These are phyloP conservation scores for Clivina fossor DNA, from an alignment of 2,888 invertebrate species.

Conservation along the genomic window DNA sequence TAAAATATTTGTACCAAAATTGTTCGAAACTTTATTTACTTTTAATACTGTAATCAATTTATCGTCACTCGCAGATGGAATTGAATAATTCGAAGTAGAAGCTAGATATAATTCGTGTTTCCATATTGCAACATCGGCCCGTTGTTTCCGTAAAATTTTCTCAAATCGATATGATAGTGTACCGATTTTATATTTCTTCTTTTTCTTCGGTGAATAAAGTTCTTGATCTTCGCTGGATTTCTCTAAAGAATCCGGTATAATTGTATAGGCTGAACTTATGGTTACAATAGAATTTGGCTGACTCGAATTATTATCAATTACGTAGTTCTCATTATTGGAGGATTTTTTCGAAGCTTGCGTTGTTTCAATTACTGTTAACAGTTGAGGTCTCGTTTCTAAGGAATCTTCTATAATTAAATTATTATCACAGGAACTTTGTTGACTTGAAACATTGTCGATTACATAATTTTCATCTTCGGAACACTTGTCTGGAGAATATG, in stretches of 20 bases:
- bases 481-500: too few species aligned
- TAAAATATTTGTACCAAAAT: constrained; percentile 44
- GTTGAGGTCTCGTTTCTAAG: too few species aligned
- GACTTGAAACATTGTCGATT: constrained; percentile 11
- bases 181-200: constrained; percentile 54
- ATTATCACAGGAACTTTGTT: constrained; percentile 14
- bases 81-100: constrained; percentile 52
- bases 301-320: constrained; percentile 7
- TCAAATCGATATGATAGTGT: constrained; percentile 55
- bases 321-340: constrained; percentile 6
- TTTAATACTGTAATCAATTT: constrained; percentile 38
- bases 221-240: constrained; percentile 32
- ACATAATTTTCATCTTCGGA: constrained; percentile 9
- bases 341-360: constrained; percentile 8
- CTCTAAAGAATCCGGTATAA: constrained; percentile 18
- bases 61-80: constrained; percentile 45
- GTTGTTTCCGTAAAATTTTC: constrained; percentile 55
- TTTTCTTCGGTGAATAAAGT: constrained; percentile 41
- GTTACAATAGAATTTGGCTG: constrained; percentile 11
- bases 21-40: constrained; percentile 41
- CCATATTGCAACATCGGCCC: constrained; percentile 56
- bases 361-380: too few species aligned
- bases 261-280: constrained; percentile 18
- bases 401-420: constrained; percentile 18
- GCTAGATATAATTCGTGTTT: constrained; percentile 59